Percentiles rank a stretch among this genome's conserved stretches.
These are phyloP conservation scores for Phyto melanocephala DNA, from an alignment of 2,888 invertebrate genomes.

Conservation along the genomic window DNA sequence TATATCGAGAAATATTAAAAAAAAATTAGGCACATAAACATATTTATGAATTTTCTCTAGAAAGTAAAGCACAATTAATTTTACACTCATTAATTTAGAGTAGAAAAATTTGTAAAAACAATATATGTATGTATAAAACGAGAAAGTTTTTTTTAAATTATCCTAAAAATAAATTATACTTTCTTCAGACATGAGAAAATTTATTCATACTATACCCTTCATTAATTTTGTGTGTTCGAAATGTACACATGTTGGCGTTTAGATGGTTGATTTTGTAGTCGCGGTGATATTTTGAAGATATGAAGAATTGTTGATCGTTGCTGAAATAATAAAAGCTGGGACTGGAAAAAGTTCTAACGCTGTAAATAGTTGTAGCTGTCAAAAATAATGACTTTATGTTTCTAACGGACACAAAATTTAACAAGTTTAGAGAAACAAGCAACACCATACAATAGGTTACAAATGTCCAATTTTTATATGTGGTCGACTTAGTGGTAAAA, in stretches of 20 bases:
- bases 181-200: slow-evolving; percentile 40
- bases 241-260: slow-evolving; percentile 23
- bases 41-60: slow-evolving; percentile 9
- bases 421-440: slow-evolving; percentile 30
- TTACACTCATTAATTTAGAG: slow-evolving; percentile 14
- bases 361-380: slow-evolving; percentile 12
- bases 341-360: slow-evolving; percentile 17
- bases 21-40: slow-evolving; percentile 15
- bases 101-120: slow-evolving; percentile 27
- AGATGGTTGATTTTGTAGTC: slow-evolving; percentile 24
- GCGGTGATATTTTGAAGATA: slow-evolving; percentile 39
- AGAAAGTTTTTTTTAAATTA: slow-evolving; percentile 41
- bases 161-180: slow-evolving; percentile 35
- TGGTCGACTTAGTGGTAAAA: no score
- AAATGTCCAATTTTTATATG: slow-evolving; percentile 12
- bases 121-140: no score
- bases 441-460: slow-evolving; percentile 1
- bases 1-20: slow-evolving; percentile 23
- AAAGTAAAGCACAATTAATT: slow-evolving; percentile 26
- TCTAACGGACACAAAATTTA: slow-evolving; percentile 2
- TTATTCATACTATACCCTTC: slow-evolving; percentile 55
- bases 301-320: slow-evolving; percentile 41
- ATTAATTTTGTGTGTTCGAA: slow-evolving; percentile 27
- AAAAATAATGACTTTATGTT: background rate
- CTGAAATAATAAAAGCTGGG: slow-evolving; percentile 27